Evolutionary conservation across 2,797 vertebrate species (phyloP), one percentile per base, ranked within the genome.

Genomic region (Pampus argenteus): DNA sequence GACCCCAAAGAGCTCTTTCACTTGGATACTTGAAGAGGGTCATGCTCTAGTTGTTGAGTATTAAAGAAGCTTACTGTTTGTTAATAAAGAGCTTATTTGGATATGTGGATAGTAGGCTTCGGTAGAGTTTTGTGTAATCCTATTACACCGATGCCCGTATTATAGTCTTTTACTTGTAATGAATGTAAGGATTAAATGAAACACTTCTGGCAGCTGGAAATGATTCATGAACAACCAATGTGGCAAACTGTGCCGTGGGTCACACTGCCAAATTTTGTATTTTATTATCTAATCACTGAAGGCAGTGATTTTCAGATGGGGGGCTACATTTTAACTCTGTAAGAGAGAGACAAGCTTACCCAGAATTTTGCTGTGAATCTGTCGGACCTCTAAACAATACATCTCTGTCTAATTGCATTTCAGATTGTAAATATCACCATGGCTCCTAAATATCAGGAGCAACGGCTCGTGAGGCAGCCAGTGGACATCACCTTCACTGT

Each of bases 371-470:
- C 42, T 31, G 8, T 48, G 15, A 36, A 31, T 56, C 45, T 2
- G 1, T 64, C 20, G 40, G 20, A 1, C 51, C 5, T 0, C 56
- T 66, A 2, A 77, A 40, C 11, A 0, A 14, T 47, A 11, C 17
- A n/a, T 56, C 14, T 62, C 47, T 44, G 15, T 73, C 22, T 75
- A 3, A 28, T 23, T 78, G 9, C 38, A 1, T 85, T 86, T 69
- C 91, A 99, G 98, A 95, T 98, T 74, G 42, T 98, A 78, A 99
- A 99, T 79, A 95, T 99, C 86, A 98, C 96, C 6, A 62, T 92
- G 67, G 90, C 88, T 52, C 85, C 92, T 1, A 88, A 89, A 71
- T 20, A 68, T 3, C 74, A 88, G 0, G 92, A 95, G 44, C 95
- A 86, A 18, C 79, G 31, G 2, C 40, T 73, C 0, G 17, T 90